Percentiles rank a stretch among this genome's conserved stretches.
These are phyloP conservation scores for Xenus cinereus DNA, from an alignment of 2,113 vertebrate species.

Conservation along the genomic window DNA sequence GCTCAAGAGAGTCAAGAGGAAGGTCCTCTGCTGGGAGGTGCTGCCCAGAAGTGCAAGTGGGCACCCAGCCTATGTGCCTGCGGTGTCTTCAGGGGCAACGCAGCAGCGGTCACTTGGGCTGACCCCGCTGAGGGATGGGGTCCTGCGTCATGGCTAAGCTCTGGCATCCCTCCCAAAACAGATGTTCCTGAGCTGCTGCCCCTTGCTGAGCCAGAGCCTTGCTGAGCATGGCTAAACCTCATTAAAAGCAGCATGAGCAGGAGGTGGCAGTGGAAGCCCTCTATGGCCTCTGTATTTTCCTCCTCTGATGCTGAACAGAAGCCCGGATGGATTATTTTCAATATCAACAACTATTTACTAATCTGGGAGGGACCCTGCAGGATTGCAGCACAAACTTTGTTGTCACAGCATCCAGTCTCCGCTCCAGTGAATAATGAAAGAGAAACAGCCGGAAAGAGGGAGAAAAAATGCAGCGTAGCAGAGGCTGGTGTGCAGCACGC, in stretches of 20 bases:
- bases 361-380: not conserved
- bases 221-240: not conserved
- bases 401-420: not conserved
- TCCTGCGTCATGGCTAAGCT: not conserved
- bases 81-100: fast-evolving
- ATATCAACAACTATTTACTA: slow-evolving; percentile 19
- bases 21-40: not conserved
- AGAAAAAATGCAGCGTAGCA: not conserved
- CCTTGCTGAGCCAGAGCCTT: not conserved
- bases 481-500: not conserved
- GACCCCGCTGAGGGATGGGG: not conserved
- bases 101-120: not conserved
- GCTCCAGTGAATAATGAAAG: not conserved
- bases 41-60: not conserved
- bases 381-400: not conserved
- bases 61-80: not conserved
- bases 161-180: not conserved
- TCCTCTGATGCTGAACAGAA: not conserved
- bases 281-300: not conserved
- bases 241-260: slow-evolving; percentile 34
- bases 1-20: not conserved
- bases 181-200: not conserved
- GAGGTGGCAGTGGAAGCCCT: not conserved
- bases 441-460: not conserved
- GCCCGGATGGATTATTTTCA: not conserved